Conservation (phyloP, 2,888 invertebrate species). For the Drosophila eohydei region DNA sequence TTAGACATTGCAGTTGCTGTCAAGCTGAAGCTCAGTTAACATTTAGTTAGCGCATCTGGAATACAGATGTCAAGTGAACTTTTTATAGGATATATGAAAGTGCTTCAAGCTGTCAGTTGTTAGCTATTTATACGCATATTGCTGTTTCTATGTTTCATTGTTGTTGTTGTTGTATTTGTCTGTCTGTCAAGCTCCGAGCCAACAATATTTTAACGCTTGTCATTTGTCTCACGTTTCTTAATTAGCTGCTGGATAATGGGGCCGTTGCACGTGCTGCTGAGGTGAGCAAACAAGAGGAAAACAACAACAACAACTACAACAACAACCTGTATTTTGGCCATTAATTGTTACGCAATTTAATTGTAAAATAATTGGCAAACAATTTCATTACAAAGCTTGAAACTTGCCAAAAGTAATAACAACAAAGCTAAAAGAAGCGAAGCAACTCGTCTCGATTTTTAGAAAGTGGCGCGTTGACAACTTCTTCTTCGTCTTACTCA, state of each 20-base stretch:
- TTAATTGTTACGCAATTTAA: conserved; percentile 71
- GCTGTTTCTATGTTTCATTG: not conserved
- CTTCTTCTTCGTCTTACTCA: conserved; percentile 4
- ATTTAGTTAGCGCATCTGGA: no score
- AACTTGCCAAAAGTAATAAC: not conserved
- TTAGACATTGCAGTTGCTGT: no score
- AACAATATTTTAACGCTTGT: conserved; percentile 72
- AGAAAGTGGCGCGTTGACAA: conserved; percentile 12
- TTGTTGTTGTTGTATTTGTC: not conserved
- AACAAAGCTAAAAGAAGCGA: conserved; percentile 5
- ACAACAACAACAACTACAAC: not conserved
- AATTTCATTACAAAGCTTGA: conserved; percentile 60
- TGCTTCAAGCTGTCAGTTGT: not conserved
- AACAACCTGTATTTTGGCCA: conserved; percentile 18
- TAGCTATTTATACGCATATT: not conserved
- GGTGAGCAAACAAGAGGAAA: conserved; percentile 46
- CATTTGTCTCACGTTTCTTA: conserved; percentile 82
- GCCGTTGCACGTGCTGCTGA: conserved; percentile 62
- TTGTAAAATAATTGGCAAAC: conserved; percentile 74
- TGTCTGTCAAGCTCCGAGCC: conserved; percentile 26
- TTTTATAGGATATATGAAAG: conserved; percentile 5
- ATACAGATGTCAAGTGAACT: not conserved
- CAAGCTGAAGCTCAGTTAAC: no score
- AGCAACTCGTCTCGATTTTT: conserved; percentile 37
- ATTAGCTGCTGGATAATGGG: conserved; percentile 76